phyloP scores from a whole-genome alignment of 2,113 vertebrate genomes.

The Pardalotus punctatus region DNA sequence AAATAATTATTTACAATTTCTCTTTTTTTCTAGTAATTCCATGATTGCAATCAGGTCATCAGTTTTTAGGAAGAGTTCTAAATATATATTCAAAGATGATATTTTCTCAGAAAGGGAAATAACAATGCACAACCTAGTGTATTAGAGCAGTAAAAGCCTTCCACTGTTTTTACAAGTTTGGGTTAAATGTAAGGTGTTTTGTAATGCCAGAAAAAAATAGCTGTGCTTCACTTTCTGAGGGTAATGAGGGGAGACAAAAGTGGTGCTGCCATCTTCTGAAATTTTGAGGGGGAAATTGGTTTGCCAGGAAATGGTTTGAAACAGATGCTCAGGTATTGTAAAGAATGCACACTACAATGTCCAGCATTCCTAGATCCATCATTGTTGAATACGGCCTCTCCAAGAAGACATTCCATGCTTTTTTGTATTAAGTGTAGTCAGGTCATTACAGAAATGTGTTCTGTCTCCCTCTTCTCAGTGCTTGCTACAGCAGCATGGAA shows the following conservation, averaged over 20 bases:
- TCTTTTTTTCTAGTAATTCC: neutral
- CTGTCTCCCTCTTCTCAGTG: neutral
- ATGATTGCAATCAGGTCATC: neutral
- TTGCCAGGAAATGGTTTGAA: neutral
- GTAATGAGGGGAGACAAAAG: neutral
- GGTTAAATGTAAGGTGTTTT: constrained; percentile 34
- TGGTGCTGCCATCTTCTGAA: neutral
- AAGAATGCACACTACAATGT: neutral
- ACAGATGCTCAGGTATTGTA: neutral
- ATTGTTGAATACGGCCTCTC: neutral
- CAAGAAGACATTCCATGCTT: neutral
- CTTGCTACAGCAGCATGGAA: neutral
- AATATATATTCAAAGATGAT: neutral
- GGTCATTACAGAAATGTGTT: neutral
- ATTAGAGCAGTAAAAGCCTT: neutral
- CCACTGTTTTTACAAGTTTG: constrained; percentile 4
- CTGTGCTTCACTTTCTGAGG: neutral
- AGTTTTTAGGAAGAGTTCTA: neutral
- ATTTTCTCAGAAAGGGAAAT: neutral
- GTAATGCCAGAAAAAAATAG: constrained; percentile 19
- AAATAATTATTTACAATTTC: neutral
- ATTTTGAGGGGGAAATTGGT: neutral
- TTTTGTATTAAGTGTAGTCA: neutral
- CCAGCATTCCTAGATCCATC: neutral
- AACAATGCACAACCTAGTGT: neutral